phyloP scores from a whole-genome alignment of 2,888 invertebrate species.

The Catocala fraxini region DNA sequence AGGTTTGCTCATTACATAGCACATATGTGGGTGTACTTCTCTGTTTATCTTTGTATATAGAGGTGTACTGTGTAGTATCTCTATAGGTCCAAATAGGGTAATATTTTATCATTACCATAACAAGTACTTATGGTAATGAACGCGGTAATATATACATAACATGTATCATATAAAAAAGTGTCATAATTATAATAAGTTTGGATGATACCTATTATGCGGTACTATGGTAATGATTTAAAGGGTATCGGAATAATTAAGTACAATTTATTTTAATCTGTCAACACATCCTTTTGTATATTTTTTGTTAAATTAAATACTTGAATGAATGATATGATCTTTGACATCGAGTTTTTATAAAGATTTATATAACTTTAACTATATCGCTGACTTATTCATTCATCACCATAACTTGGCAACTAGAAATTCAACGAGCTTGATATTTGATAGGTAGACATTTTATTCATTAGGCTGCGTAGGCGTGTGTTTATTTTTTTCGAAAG shows the following conservation, averaged over 20 bases:
- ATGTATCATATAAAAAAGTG: neutral
- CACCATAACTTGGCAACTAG: too few species aligned
- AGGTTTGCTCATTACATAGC: too few species aligned
- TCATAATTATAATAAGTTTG: neutral
- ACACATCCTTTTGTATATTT: constrained; percentile 9
- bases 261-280: constrained; percentile 7
- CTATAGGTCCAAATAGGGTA: too few species aligned
- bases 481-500: too few species aligned
- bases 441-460: too few species aligned
- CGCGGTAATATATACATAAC: neutral
- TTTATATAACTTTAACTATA: neutral
- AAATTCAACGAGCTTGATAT: too few species aligned
- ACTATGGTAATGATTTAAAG: constrained; percentile 7
- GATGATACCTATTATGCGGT: neutral
- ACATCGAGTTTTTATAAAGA: neutral
- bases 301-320: constrained; percentile 2
- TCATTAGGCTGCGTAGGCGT: too few species aligned
- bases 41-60: too few species aligned
- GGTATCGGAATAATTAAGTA: constrained; percentile 12
- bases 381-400: too few species aligned
- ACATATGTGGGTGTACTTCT: too few species aligned
- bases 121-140: constrained; percentile 1
- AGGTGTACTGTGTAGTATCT: too few species aligned
- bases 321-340: neutral
- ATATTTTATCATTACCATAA: neutral